A percentile compares a stretch with the other conserved stretches of the same genome.
Evolutionary conservation across 2,797 vertebrate genomes (phyloP).

Genomic region (Cuculus canorus): DNA sequence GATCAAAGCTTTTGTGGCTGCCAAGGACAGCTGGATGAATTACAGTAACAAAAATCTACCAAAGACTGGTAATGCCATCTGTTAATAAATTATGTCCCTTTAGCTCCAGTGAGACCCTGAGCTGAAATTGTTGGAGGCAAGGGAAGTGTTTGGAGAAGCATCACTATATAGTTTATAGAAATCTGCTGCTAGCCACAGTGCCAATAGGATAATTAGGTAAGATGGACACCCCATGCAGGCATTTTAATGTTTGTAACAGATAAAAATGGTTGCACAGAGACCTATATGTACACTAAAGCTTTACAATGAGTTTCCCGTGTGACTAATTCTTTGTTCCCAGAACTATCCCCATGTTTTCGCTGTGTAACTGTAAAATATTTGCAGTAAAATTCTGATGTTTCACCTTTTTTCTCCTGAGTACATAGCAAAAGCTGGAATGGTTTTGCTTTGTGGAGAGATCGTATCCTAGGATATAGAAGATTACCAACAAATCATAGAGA

Average conservation of each 20-base stretch:
- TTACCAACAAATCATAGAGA: constrained; percentile 85
- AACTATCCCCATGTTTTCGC: not conserved
- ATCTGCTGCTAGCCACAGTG: not conserved
- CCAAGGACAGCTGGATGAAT: not conserved
- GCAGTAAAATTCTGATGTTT: not conserved
- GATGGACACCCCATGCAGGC: not conserved
- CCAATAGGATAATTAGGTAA: not conserved
- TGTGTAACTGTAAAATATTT: not conserved
- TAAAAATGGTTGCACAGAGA: not conserved
- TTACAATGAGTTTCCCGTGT: not conserved
- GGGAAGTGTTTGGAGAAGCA: not conserved
- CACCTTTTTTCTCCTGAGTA: constrained; percentile 72
- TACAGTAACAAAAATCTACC: not conserved
- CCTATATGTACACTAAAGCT: not conserved
- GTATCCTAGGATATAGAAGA: constrained; percentile 81
- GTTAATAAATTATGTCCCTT: not conserved
- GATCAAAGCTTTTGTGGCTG: not conserved
- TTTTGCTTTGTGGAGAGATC: constrained; percentile 85
- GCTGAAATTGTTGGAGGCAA: not conserved
- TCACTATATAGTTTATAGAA: not conserved
- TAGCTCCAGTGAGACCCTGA: not conserved
- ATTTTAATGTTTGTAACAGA: not conserved
- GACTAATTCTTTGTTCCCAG: not conserved
- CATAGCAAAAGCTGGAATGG: constrained; percentile 87
- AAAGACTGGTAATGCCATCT: not conserved